These are phyloP conservation scores for Gambusia yucatana DNA, from an alignment of 2,797 vertebrate species.

Conservation along the genomic window DNA sequence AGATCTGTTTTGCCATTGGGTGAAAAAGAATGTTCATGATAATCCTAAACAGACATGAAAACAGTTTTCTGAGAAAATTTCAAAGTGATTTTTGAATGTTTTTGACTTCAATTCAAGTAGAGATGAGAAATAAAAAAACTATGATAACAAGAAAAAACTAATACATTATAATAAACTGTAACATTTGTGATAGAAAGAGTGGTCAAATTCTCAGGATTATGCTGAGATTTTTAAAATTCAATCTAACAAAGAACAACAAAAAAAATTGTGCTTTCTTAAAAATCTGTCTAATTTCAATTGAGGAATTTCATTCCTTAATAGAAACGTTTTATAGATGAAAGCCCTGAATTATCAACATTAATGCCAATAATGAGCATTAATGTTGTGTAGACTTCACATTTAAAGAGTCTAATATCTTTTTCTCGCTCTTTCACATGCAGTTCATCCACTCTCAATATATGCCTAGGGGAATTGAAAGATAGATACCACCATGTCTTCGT, in stretches of 20 bases:
- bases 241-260: not conserved
- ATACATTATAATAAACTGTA: not conserved
- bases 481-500: conserved; percentile 69
- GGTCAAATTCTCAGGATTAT: not conserved
- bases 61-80: not conserved
- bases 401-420: not conserved
- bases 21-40: not conserved
- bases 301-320: not conserved
- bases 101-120: not conserved
- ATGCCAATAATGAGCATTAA: not conserved
- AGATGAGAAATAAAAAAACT: not conserved
- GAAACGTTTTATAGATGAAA: too few relatives aligned
- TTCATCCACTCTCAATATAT: conserved; percentile 47
- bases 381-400: not conserved
- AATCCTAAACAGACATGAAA: not conserved
- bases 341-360: not conserved
- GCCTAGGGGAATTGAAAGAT: conserved; percentile 67
- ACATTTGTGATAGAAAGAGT: not conserved
- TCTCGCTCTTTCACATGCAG: not conserved
- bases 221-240: not conserved
- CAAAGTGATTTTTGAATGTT: not conserved
- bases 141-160: not conserved
- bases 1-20: not conserved
- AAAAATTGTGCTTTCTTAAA: not conserved
- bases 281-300: not conserved